Percentiles rank a stretch among this genome's conserved stretches.
Conservation (phyloP, 2,888 invertebrate genomes). For the Habrosyne pyritoides region DNA sequence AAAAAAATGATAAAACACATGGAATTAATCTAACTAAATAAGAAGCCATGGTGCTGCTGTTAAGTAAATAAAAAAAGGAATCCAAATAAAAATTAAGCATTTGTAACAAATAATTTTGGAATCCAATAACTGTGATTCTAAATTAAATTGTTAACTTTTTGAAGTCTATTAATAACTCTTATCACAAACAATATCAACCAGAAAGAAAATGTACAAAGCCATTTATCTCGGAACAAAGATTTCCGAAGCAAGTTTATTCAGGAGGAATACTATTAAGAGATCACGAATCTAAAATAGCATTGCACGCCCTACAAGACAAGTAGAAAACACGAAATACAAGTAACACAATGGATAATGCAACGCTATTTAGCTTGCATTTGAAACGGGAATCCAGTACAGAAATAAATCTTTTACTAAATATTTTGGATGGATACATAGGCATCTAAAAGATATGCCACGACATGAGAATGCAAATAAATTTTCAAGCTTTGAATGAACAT, state of each 20-base stretch:
- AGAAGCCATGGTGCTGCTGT: no score
- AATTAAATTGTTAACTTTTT: background rate
- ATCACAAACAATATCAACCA: background rate
- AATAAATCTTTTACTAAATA: slow-evolving; percentile 10
- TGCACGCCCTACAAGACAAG: slow-evolving; percentile 49
- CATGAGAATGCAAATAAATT: background rate
- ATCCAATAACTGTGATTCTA: background rate
- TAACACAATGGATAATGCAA: slow-evolving; percentile 56
- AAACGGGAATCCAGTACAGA: slow-evolving; percentile 18
- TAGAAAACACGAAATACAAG: slow-evolving; percentile 54
- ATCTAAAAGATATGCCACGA: background rate
- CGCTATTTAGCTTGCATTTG: slow-evolving; percentile 39
- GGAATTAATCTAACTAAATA: no score
- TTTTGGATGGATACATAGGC: background rate
- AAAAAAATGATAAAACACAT: no score
- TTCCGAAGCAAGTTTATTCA: slow-evolving; percentile 45
- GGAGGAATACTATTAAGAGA: slow-evolving; percentile 70
- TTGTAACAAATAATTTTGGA: background rate
- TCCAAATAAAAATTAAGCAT: no score
- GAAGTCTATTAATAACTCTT: background rate
- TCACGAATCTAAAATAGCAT: slow-evolving; percentile 73
- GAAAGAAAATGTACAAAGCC: slow-evolving; percentile 10
- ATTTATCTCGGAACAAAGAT: slow-evolving; percentile 35
- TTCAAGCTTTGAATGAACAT: background rate
- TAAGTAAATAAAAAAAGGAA: no score